Base-by-base conservation (phyloP, 2,888 invertebrate species). In the Kryphioiulus occultus region DNA sequence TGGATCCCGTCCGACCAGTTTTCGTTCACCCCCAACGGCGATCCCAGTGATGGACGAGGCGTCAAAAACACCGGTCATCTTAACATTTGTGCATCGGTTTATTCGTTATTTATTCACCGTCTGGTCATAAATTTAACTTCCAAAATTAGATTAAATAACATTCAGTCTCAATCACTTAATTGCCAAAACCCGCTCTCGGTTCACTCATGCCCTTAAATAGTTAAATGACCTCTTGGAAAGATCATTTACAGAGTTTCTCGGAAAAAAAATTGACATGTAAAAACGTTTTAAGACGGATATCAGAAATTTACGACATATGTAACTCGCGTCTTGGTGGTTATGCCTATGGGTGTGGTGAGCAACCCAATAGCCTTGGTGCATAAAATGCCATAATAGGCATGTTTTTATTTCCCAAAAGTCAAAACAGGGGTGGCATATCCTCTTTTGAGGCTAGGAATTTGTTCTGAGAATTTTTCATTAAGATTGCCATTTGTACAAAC, bases 131-230 rank as follows among this genome's bases (percentile, higher is more conserved):
- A 78, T 78, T 78, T 78, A 30, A 30, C 10, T 78, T 15, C 15
- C 78, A 30, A 78, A 78, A 78, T 78, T 78, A 78, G 78, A 78
- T 78, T 78, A 78, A 78, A 78, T 78, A 78, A 30, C 78, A 15
- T 30, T 30, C 78, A 78, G 12, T 78, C 78, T 78, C 78, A 78
- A 78, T 78, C 78, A 17, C 78, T 35, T 30, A 78, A 78, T 78
- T 78, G 26, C 26, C 1, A 78, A 59, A 78, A 78, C 78, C 30
- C 26, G 78, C 26, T 68, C 22, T 78, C 30, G 3, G 78, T 26
- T 7, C 12, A 68, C 10, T 4, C 26, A 68, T 78, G 78, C 2
- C 78, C 78, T 30, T 78, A 78, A 78, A 78, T 78, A 78, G 78
- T 30, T 15, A 78, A 78, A 78, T 30, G 78, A 78, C 78, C 78